These are phyloP conservation scores for Adelphocoris suturalis DNA, from an alignment of 2,888 invertebrate species.

Conservation along the genomic window DNA sequence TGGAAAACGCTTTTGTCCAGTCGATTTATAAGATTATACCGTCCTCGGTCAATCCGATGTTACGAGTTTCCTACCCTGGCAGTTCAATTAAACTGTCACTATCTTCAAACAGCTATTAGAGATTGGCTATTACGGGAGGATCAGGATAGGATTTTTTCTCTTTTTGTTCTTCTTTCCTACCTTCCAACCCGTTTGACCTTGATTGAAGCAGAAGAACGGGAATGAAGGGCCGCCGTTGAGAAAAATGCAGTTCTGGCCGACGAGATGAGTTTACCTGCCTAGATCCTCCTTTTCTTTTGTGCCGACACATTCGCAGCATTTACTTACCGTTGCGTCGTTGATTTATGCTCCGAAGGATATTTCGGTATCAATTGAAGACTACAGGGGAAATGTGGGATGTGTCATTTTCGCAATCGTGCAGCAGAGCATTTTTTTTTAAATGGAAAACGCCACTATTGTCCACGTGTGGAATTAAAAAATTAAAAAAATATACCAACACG, in stretches of 20 bases:
- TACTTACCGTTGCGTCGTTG: background rate
- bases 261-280: background rate
- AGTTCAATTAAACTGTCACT: constrained; percentile 31
- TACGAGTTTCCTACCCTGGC: background rate
- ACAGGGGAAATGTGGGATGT: too few relatives aligned
- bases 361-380: too few relatives aligned
- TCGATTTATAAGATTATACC: background rate
- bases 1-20: background rate
- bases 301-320: background rate
- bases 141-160: background rate
- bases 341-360: too few relatives aligned
- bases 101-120: constrained; percentile 1
- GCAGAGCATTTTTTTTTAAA: too few relatives aligned
- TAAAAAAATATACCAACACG: too few relatives aligned
- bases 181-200: background rate
- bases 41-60: background rate
- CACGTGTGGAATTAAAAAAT: too few relatives aligned
- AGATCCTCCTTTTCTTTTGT: background rate
- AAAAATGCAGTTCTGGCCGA: background rate
- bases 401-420: too few relatives aligned
- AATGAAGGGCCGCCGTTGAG: background rate
- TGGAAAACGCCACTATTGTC: too few relatives aligned
- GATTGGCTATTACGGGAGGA: background rate
- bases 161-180: background rate
- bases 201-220: background rate